Percentiles rank a stretch among this genome's conserved stretches.
Evolutionary conservation across 1,140 invertebrate species (phyloP).

Genomic region (Tetramorium simillimum): DNA sequence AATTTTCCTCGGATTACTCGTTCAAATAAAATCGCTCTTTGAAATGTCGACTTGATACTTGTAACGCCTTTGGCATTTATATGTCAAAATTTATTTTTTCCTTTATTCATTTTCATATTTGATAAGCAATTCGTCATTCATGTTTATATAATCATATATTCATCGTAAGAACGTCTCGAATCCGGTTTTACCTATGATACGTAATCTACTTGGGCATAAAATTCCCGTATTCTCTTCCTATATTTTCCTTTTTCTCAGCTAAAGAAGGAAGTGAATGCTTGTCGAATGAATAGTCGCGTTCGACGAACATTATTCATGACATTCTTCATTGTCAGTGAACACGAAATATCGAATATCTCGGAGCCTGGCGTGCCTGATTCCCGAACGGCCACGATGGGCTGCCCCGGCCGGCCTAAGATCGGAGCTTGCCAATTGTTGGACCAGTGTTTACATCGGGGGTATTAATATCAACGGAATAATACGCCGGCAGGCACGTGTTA

Average conservation of each 20-base stretch:
- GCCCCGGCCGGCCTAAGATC: neutral
- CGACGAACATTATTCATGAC: neutral
- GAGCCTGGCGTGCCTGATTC: neutral
- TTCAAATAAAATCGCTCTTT: neutral
- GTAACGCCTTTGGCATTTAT: neutral
- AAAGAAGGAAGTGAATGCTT: neutral
- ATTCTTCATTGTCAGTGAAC: slow-evolving; percentile 8
- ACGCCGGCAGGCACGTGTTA: slow-evolving; percentile 1
- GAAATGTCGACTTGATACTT: neutral
- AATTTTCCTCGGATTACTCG: neutral
- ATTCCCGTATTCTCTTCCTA: neutral
- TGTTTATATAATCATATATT: neutral
- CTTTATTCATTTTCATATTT: neutral
- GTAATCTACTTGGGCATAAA: neutral
- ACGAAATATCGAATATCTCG: neutral
- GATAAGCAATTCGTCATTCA: neutral
- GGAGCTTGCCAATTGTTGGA: slow-evolving; percentile 43
- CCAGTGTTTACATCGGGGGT: slow-evolving; percentile 48
- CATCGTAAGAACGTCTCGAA: neutral
- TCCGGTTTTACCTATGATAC: neutral
- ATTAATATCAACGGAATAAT: slow-evolving; percentile 58
- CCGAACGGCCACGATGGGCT: neutral
- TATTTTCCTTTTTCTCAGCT: neutral
- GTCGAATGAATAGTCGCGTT: neutral
- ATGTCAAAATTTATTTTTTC: neutral